phyloP scores from a whole-genome alignment of 1,140 invertebrate species.

The Drosophila quadrilineata region DNA sequence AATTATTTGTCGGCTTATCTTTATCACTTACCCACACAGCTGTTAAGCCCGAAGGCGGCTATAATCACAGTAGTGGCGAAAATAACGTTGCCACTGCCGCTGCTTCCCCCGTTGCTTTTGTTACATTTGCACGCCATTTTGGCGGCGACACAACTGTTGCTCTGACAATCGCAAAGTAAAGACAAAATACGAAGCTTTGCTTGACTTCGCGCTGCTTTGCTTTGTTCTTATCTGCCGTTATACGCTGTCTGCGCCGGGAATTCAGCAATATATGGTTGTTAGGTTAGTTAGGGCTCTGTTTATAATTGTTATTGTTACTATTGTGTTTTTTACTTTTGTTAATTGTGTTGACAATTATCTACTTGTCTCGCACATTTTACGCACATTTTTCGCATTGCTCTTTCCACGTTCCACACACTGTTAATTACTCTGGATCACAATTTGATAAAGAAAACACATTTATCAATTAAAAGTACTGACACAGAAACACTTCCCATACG shows the following conservation, averaged over 20 bases:
- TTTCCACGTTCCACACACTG: slow-evolving; percentile 38
- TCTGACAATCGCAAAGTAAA: slow-evolving; percentile 12
- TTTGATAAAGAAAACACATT: slow-evolving; percentile 63
- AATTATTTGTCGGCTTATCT: not conserved
- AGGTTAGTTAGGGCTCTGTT: too few relatives aligned
- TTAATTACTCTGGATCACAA: slow-evolving; percentile 68
- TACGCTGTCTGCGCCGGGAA: slow-evolving; percentile 28
- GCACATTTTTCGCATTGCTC: slow-evolving; percentile 59
- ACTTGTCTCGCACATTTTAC: slow-evolving; percentile 19
- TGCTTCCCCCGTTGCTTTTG: not conserved
- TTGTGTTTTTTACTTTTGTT: too few relatives aligned
- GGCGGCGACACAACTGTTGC: slow-evolving; percentile 3
- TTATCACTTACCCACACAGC: slow-evolving; percentile 53
- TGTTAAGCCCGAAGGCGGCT: slow-evolving; percentile 26
- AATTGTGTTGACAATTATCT: slow-evolving; percentile 56
- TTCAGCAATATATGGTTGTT: slow-evolving; percentile 51
- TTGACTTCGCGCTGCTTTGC: slow-evolving; percentile 3
- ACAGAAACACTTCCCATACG: slow-evolving; percentile 27
- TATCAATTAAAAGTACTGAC: slow-evolving; percentile 73
- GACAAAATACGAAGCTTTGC: slow-evolving; percentile 17
- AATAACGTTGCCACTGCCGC: slow-evolving; percentile 21
- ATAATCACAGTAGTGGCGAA: slow-evolving; percentile 29
- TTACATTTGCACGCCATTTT: slow-evolving; percentile 32
- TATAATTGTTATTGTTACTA: slow-evolving; percentile 51
- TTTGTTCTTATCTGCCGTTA: slow-evolving; percentile 22